A percentile compares a stretch with the other conserved stretches of the same genome.
phyloP scores from a whole-genome alignment of 2,888 invertebrate species.

The Aphodius granarius region DNA sequence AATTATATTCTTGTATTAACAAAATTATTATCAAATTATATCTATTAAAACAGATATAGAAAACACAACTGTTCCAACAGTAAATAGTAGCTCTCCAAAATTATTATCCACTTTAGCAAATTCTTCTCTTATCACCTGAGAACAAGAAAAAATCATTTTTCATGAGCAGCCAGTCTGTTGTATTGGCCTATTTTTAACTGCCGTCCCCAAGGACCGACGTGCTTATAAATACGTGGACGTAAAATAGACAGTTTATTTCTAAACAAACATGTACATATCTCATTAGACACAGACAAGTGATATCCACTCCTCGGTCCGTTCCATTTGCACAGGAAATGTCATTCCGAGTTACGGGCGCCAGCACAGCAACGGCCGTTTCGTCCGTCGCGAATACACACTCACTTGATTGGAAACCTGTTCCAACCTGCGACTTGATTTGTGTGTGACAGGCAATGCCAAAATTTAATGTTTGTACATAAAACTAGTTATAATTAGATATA shows the following conservation, averaged over 20 bases:
- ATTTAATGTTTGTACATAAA: background rate
- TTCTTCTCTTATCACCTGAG: background rate
- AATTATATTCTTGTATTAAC: too few relatives aligned
- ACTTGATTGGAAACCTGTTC: slow-evolving; percentile 32
- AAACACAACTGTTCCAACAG: too few relatives aligned
- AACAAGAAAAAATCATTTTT: background rate
- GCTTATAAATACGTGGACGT: slow-evolving; percentile 1
- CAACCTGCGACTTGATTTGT: slow-evolving; percentile 7
- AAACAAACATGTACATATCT: slow-evolving; percentile 4
- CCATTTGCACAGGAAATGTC: slow-evolving; percentile 27
- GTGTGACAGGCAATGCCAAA: background rate
- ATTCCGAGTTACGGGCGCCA: slow-evolving; percentile 19
- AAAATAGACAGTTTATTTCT: slow-evolving; percentile 11
- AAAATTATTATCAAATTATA: too few relatives aligned
- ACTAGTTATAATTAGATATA: background rate
- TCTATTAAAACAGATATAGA: too few relatives aligned
- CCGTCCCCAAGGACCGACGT: background rate
- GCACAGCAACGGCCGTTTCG: background rate
- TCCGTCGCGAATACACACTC: slow-evolving; percentile 11
- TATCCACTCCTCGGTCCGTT: slow-evolving; percentile 8
- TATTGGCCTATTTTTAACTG: background rate
- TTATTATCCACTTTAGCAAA: background rate
- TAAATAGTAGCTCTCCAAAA: background rate
- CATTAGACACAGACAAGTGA: slow-evolving; percentile 15
- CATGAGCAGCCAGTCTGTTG: background rate